Base-by-base conservation (phyloP, 1,140 invertebrate genomes). In the Trichoplusia ni region DNA sequence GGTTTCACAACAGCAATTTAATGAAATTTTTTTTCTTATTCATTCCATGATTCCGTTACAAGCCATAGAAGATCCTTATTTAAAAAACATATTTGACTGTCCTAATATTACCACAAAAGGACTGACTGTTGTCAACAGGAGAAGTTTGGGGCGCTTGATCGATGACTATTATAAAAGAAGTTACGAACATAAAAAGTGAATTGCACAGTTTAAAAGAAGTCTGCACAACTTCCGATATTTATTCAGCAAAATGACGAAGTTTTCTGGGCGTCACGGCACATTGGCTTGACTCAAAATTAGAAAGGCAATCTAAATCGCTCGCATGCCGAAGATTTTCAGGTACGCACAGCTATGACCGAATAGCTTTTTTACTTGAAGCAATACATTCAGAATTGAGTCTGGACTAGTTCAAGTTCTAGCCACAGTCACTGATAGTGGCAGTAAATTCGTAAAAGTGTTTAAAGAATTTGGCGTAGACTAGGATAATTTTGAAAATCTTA, bases 371-470 rank as follows among this genome's bases (percentile, higher is more conserved):
- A 14, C 11, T 71, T n/a, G 38, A 63, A 60, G 51, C n/a, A 21
- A 29, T 64, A 2, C 47, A 64, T 29, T 1, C 21, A 40, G 58
- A 46, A 58, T 70, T 62, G n/a, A n/a, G n/a, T n/a, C n/a, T 64
- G 54, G 38, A 23, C 14, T 70, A 5, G 44, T 58, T 9, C 9
- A 66, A 59, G 46, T 70, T 11, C 14, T 62, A 25, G 31, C 63
- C 11, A 53, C 53, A 11, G 38, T 64, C 14, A 67, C 69, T 25
- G 60, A 71, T 35, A 67, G 47, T 47, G 54, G 54, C 8, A 40
- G 13, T 19, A 71, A 67, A 61, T 67, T 71, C 31, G 42, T 64
- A 6, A 63, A 71, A 25, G 64, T 64, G 2, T 71, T 67, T 59
- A 71, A 71, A 64, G 56, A 64, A 16, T 71, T 67, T 49, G 64